Percentiles rank a stretch among this genome's conserved stretches.
phyloP scores from a whole-genome alignment of 2,797 vertebrate species.

The Onychomys torridus region DNA sequence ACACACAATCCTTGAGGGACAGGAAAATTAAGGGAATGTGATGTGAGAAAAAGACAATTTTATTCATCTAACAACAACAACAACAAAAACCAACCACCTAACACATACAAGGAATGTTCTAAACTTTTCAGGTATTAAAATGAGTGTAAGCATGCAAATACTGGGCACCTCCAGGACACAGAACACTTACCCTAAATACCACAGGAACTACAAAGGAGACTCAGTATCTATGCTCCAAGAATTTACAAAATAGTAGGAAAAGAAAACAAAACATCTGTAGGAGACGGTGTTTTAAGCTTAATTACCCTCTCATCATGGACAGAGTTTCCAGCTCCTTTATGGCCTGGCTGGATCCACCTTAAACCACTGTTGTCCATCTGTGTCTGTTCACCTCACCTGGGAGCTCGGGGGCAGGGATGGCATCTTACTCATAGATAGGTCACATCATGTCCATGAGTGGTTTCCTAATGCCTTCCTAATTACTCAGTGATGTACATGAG shows the following conservation, averaged over 20 bases:
- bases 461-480: conserved; percentile 48
- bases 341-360: too few relatives aligned
- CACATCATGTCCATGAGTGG: background rate
- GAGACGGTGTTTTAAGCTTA: background rate
- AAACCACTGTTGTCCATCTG: background rate
- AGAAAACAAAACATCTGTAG: background rate
- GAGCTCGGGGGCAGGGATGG: background rate
- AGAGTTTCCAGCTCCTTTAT: background rate
- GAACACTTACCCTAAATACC: background rate
- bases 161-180: background rate
- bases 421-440: background rate
- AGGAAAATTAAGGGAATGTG: background rate
- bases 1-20: background rate
- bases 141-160: background rate
- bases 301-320: background rate
- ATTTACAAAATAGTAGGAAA: background rate
- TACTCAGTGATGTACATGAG: background rate
- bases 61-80: conserved; percentile 40
- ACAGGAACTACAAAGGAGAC: background rate
- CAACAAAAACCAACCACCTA: background rate
- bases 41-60: conserved; percentile 1
- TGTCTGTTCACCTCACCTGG: background rate
- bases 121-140: background rate
- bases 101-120: background rate
- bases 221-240: background rate